Conservation (phyloP, 2,888 invertebrate genomes). For the Altica lythri region DNA sequence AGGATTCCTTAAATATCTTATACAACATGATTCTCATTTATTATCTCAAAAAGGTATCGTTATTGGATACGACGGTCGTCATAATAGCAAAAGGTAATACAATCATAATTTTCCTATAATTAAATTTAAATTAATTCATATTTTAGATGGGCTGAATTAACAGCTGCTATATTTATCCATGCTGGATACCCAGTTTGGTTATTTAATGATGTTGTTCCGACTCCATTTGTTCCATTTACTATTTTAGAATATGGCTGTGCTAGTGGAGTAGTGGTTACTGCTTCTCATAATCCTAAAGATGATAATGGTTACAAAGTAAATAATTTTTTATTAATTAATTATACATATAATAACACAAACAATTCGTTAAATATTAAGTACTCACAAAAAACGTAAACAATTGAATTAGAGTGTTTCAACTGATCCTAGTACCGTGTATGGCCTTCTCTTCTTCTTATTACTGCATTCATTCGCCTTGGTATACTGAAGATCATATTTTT, state of each 20-base stretch:
- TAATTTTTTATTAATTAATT: too few species aligned
- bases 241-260: conserved; percentile 74
- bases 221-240: conserved; percentile 91
- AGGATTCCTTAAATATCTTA: conserved; percentile 80
- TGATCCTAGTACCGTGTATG: too few species aligned
- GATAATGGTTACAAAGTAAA: conserved; percentile 93
- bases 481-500: too few species aligned
- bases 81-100: conserved; percentile 82
- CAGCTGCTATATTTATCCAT: conserved; percentile 81
- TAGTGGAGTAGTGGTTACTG: conserved; percentile 98
- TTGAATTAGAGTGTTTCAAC: too few species aligned
- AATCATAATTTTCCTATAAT: conserved; percentile 8
- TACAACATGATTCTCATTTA: conserved; percentile 62
- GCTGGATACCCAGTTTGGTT: conserved; percentile 72
- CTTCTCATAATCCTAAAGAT: conserved; percentile 95
- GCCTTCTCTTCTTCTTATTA: too few species aligned
- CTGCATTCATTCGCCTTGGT: too few species aligned
- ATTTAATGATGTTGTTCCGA: conserved; percentile 81
- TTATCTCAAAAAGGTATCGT: conserved; percentile 75
- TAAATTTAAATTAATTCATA: conserved; percentile 20
- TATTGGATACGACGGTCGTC: conserved; percentile 89
- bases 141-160: conserved; percentile 83
- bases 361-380: too few species aligned
- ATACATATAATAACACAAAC: too few species aligned
- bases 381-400: too few species aligned